Percentiles rank a stretch among this genome's conserved stretches.
These are phyloP conservation scores for Eurytoma californica DNA, from an alignment of 2,888 invertebrate genomes.

Conservation along the genomic window DNA sequence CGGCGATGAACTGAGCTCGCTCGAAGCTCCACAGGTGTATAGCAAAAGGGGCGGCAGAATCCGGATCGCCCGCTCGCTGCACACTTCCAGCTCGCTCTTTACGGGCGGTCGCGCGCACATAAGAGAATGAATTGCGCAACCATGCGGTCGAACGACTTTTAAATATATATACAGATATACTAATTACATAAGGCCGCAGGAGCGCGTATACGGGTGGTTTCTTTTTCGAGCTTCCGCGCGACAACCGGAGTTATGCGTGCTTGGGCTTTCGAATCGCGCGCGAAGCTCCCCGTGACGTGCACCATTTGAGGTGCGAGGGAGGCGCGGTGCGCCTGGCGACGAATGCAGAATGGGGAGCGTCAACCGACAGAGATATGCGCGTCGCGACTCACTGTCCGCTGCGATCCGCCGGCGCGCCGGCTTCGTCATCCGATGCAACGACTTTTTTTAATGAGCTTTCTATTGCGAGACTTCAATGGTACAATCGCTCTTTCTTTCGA, in stretches of 20 bases:
- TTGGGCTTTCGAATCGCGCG: no score
- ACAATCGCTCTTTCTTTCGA: no score
- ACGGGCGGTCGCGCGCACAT: not conserved
- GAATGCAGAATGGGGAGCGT: slow-evolving; percentile 8
- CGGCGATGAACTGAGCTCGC: no score
- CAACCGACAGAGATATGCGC: not conserved
- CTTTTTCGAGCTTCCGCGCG: slow-evolving; percentile 15
- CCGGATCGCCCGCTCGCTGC: slow-evolving; percentile 20
- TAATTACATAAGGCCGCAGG: slow-evolving; percentile 30
- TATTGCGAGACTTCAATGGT: not conserved
- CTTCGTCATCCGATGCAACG: no score
- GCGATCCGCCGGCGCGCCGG: not conserved
- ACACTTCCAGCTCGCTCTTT: slow-evolving; percentile 10
- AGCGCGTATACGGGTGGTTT: not conserved
- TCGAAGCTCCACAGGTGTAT: no score
- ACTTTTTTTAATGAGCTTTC: not conserved
- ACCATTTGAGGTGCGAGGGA: not conserved
- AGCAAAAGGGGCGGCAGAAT: slow-evolving; percentile 37
- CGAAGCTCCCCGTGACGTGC: no score
- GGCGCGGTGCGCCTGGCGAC: not conserved
- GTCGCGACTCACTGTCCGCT: not conserved
- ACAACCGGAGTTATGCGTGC: no score
- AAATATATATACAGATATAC: slow-evolving; percentile 3
- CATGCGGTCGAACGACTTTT: slow-evolving; percentile 41
- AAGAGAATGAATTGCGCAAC: slow-evolving; percentile 48